Evolutionary conservation across 2,113 vertebrate species (phyloP), one percentile per base, ranked within the genome.

Genomic region (Perognathus longimembris): DNA sequence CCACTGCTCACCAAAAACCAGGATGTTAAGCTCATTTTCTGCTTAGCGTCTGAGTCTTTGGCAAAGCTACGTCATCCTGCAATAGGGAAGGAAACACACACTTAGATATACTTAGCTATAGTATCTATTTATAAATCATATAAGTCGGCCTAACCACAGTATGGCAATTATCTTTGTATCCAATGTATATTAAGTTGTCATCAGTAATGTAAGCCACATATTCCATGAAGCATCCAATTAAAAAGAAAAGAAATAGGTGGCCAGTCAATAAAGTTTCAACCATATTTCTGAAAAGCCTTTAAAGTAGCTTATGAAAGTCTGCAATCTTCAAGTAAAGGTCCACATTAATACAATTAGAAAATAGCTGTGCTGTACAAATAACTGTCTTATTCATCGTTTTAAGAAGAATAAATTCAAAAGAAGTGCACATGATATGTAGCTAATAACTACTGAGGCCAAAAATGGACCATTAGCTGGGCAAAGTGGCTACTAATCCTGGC

Each of bases 1-100:
- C 99, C 99, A 94, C 99, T 99, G 99, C 99, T 99, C 97, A 99
- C 99, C 98, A 99, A 98, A 98, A 99, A 99, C 99, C 99, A 99
- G 73, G 99, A 99, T 96, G 99, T 99, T 97, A 99, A 98, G 96
- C 99, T 99, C 99, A 99, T 99, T 98, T 98, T 99, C 98, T 98
- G 97, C 96, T 98, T 97, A 97, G 97, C 96, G 98, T 97, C 96
- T 98, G 97, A 97, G 97, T 97, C 98, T 97, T 97, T 96, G 94
- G 95, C 97, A 97, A 97, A 96, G 94, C 98, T 99, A 99, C 98
- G 98, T 99, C 99, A 99, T 99, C 98, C 99, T 99, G 97, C 66
- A 97, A 97, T 7, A 95, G 26, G 96, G 82, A 95, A 64, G 97
- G 95, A 94, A 96, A 97, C 77, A 97, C 30, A 96, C 54, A 92